These are phyloP conservation scores for Penaeus monodon DNA, from an alignment of 2,888 invertebrate species.

Conservation along the genomic window DNA sequence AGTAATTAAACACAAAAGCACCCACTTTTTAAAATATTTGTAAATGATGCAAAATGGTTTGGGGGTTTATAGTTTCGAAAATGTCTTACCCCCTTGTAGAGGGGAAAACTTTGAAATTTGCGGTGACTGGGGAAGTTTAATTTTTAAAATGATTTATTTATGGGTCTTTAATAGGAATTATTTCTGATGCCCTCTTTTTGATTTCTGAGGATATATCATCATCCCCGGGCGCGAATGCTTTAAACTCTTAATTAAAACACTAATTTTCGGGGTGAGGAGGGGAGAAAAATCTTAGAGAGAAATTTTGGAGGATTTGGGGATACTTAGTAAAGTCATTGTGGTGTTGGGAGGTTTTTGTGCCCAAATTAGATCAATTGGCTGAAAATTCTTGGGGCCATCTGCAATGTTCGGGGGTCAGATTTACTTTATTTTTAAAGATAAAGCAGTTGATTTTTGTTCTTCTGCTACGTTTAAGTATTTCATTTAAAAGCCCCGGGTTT, in stretches of 20 bases:
- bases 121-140: not conserved
- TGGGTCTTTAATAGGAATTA: not conserved
- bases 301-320: not conserved
- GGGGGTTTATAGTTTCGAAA: not conserved
- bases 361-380: too few species aligned
- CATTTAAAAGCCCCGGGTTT: not conserved
- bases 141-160: constrained; percentile 5
- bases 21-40: constrained; percentile 2
- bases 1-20: too few species aligned
- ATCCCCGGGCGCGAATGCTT: not conserved
- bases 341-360: too few species aligned
- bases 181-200: not conserved
- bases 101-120: not conserved
- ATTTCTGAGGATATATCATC: not conserved
- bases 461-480: not conserved
- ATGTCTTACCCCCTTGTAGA: not conserved
- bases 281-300: too few species aligned
- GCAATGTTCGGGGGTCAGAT: not conserved
- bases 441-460: not conserved
- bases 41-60: not conserved
- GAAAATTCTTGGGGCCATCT: too few species aligned
- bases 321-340: not conserved
- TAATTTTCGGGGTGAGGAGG: too few species aligned
- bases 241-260: not conserved
- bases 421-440: not conserved